Conservation (phyloP, 2,797 vertebrate species). For the Argya squamiceps region DNA sequence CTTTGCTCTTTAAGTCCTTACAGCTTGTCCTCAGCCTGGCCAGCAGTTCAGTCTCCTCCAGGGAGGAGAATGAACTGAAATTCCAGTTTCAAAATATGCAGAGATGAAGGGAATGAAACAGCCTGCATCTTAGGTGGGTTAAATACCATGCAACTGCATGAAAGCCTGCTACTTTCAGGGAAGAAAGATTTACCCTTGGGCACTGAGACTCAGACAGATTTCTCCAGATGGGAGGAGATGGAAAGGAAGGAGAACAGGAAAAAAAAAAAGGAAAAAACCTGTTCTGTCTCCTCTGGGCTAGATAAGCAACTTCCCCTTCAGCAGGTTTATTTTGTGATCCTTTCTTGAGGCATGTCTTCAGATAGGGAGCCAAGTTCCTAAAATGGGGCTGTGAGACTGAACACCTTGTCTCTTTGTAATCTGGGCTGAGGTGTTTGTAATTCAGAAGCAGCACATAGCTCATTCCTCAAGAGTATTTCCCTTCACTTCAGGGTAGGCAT, state of each 20-base stretch:
- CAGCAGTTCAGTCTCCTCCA: background rate
- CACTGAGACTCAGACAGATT: background rate
- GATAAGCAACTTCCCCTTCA: background rate
- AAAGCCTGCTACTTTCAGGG: background rate
- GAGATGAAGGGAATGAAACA: background rate
- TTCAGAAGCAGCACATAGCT: constrained; percentile 39
- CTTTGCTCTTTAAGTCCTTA: background rate
- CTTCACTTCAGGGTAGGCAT: constrained; percentile 46
- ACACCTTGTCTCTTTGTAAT: constrained; percentile 13
- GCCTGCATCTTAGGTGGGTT: background rate
- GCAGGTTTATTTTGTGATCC: constrained; percentile 22
- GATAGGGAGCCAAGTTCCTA: constrained; percentile 5
- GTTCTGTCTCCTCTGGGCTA: constrained; percentile 5
- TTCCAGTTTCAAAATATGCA: background rate
- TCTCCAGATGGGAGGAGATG: background rate
- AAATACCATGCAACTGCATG: background rate
- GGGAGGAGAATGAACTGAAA: background rate
- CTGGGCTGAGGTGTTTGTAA: constrained; percentile 13
- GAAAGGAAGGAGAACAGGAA: background rate
- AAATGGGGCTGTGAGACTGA: background rate
- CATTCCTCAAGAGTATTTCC: constrained; percentile 37
- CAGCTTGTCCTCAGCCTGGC: background rate
- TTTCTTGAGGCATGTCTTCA: constrained; percentile 25
- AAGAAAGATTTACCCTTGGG: background rate
- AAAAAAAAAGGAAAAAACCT: background rate